Evolutionary conservation across 1,140 invertebrate genomes (phyloP).

Genomic region (Drosophila navojoa): DNA sequence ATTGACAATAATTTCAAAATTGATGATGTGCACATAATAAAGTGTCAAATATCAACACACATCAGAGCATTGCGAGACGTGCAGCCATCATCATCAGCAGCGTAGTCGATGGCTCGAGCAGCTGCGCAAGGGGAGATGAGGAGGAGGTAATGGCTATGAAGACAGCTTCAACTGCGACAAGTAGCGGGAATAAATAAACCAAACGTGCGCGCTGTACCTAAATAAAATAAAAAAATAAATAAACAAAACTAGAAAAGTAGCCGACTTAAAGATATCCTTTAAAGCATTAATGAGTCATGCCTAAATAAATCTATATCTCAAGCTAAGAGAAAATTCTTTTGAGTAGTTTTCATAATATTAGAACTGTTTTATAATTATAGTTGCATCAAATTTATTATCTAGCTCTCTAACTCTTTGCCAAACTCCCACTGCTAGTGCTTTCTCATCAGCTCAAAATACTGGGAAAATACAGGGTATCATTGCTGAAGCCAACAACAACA

Average conservation of each 20-base stretch:
- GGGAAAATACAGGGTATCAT: not conserved
- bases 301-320: no score
- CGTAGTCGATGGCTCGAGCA: conserved; percentile 5
- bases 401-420: no score
- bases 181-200: conserved; percentile 55
- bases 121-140: not conserved
- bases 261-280: not conserved
- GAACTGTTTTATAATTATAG: no score
- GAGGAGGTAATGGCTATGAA: conserved; percentile 36
- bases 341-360: no score
- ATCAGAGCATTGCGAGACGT: conserved; percentile 52
- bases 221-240: conserved; percentile 7
- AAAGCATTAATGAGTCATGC: no score
- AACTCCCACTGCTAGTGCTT: no score
- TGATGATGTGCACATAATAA: conserved; percentile 78
- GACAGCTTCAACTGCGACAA: conserved; percentile 44
- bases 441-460: no score
- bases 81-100: conserved; percentile 35
- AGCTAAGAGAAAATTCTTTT: no score
- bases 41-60: conserved; percentile 74
- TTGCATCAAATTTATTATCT: no score
- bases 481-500: conserved; percentile 6
- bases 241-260: not conserved
- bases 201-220: conserved; percentile 48
- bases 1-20: conserved; percentile 69